These are phyloP conservation scores for Diphyllodes magnificus DNA, from an alignment of 2,113 vertebrate genomes.

Conservation along the genomic window DNA sequence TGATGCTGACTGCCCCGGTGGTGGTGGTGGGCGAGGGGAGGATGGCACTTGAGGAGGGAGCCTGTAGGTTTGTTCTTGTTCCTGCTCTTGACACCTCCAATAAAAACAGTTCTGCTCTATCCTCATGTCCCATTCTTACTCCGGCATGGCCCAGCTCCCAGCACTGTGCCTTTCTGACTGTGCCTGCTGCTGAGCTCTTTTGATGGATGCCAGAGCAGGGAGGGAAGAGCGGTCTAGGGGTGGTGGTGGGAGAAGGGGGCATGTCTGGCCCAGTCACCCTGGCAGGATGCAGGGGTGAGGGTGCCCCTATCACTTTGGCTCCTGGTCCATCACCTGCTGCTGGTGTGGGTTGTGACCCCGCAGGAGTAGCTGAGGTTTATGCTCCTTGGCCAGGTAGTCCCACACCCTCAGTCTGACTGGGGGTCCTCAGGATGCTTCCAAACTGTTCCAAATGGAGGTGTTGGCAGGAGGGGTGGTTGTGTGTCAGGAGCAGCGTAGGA, in stretches of 20 bases:
- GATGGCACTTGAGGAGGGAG: slow-evolving; percentile 59
- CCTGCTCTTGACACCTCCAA: slow-evolving; percentile 65
- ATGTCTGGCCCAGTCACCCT: background rate
- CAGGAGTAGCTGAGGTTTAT: background rate
- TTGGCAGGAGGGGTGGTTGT: background rate
- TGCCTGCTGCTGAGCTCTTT: background rate
- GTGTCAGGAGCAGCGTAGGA: background rate
- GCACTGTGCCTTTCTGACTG: background rate
- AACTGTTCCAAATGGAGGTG: background rate
- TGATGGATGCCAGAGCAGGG: background rate
- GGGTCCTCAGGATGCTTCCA: background rate
- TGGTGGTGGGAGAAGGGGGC: background rate
- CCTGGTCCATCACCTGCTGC: fast-evolving
- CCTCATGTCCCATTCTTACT: background rate
- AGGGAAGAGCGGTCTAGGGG: background rate
- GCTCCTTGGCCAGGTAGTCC: background rate
- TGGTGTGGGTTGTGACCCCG: background rate
- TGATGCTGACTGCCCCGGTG: slow-evolving; percentile 1
- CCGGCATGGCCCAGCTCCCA: background rate
- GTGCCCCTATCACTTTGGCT: background rate
- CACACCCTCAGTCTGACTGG: fast-evolving
- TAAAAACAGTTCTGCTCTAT: slow-evolving; percentile 62
- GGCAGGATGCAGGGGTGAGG: background rate
- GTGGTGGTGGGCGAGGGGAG: background rate
- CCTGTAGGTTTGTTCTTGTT: slow-evolving; percentile 58